phyloP scores from a whole-genome alignment of 2,797 vertebrate species.

The Cheirogaleus major region DNA sequence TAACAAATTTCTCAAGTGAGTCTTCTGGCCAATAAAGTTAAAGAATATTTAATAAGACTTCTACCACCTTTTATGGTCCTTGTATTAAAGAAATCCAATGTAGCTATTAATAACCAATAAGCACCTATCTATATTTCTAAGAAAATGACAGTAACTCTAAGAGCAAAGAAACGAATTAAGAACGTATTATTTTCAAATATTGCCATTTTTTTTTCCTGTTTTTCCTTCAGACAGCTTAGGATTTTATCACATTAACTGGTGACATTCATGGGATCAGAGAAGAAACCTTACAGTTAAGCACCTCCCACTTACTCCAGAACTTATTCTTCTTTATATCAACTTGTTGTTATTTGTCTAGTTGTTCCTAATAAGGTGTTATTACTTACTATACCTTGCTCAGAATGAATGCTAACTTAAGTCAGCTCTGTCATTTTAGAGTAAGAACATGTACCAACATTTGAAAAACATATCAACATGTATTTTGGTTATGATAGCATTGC shows the following conservation, averaged over 20 bases:
- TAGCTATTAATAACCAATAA: background rate
- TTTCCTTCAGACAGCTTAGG: background rate
- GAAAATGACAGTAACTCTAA: background rate
- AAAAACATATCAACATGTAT: background rate
- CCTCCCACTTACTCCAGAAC: background rate
- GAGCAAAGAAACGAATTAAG: background rate
- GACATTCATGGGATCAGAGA: background rate
- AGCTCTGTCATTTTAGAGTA: background rate
- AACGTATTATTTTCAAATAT: background rate
- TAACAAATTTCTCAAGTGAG: background rate
- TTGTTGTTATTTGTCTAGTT: background rate
- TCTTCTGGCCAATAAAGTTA: background rate
- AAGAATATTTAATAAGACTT: slow-evolving; percentile 17
- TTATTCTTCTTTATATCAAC: background rate
- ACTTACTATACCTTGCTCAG: background rate
- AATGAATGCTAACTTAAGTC: background rate
- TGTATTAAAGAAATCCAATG: background rate
- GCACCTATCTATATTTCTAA: background rate
- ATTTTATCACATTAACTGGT: background rate
- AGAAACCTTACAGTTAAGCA: background rate
- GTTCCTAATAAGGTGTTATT: background rate
- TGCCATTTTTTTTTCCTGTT: background rate
- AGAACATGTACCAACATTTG: background rate
- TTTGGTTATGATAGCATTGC: background rate
- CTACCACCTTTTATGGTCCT: background rate